Conservation (phyloP, 1,140 invertebrate genomes). For the Hylaeus anthracinus region DNA sequence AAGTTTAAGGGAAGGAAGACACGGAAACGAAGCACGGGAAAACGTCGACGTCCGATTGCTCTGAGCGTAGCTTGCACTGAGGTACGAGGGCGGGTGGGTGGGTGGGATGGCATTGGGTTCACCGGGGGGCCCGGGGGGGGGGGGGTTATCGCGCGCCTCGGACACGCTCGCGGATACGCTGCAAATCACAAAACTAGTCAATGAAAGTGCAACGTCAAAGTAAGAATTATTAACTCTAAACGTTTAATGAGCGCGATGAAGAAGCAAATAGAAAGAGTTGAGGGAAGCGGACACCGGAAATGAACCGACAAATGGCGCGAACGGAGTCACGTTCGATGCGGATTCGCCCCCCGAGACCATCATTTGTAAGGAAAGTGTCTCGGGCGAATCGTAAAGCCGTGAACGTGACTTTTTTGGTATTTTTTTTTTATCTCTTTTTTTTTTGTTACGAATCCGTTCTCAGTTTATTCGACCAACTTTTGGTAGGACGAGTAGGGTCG, state of each 20-base stretch:
- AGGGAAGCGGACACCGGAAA: slow-evolving; percentile 27
- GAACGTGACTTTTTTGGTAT: too few relatives aligned
- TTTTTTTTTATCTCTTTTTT: neutral
- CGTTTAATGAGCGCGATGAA: slow-evolving; percentile 48
- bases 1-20: neutral
- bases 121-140: too few relatives aligned
- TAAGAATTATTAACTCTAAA: slow-evolving; percentile 73
- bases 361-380: too few relatives aligned
- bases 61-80: slow-evolving; percentile 12
- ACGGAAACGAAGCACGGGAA: slow-evolving; percentile 16
- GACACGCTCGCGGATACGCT: slow-evolving; percentile 55
- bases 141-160: slow-evolving; percentile 34
- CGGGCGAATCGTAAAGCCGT: too few relatives aligned
- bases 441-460: neutral
- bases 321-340: neutral
- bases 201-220: slow-evolving; percentile 80
- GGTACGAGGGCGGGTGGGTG: neutral
- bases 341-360: too few relatives aligned
- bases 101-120: too few relatives aligned
- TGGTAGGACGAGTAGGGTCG: neutral
- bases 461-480: too few relatives aligned
- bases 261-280: slow-evolving; percentile 25
- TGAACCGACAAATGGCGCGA: slow-evolving; percentile 20
- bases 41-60: slow-evolving; percentile 39
- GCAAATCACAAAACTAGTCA: slow-evolving; percentile 79